Base-by-base conservation (phyloP, 2,888 invertebrate genomes). In the Platypus cylindrus region DNA sequence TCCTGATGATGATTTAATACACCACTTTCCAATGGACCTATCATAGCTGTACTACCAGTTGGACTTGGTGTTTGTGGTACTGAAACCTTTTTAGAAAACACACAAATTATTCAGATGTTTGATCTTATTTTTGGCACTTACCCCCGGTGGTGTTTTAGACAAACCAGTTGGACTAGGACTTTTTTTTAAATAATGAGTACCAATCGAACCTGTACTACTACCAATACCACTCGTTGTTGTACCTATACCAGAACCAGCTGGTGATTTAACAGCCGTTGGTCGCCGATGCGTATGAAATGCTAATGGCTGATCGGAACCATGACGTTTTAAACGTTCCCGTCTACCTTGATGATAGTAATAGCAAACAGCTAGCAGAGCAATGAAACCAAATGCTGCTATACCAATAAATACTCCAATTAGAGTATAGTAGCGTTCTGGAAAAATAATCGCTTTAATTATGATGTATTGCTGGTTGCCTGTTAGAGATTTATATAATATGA, bases 151-250 rank as follows among this genome's bases (percentile, higher is more conserved):
- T 45, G 75, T 69, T 42, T 71, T 68, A 18, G 63, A 65, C 46
- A 74, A 56, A 56, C 71, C 68, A 3, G 87, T 86, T 1, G 90
- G 89, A 41, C 87, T 86, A 1, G 90, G 89, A n/a, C 83, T 86
- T 64, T 91, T 93, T 67, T 89, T 87, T 57, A 90, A 64, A 62
- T 87, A 89, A 59, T 87, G 86, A 16, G 71, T 67, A n/a, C n/a
- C n/a, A n/a, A n/a, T n/a, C n/a, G n/a, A n/a, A n/a, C n/a, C n/a
- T n/a, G n/a, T n/a, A n/a, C n/a, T n/a, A n/a, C n/a, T n/a, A n/a
- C n/a, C n/a, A n/a, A n/a, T n/a, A n/a, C n/a, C n/a, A n/a, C n/a
- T n/a, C n/a, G n/a, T n/a, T n/a, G n/a, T n/a, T n/a, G n/a, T n/a
- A 3, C 59, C 57, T 5, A 44, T 66, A 8, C 56, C 56, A 12